Evolutionary conservation across 2,797 vertebrate species (phyloP), one percentile per base, ranked within the genome.

Genomic region (Pseudopleuronectes americanus): DNA sequence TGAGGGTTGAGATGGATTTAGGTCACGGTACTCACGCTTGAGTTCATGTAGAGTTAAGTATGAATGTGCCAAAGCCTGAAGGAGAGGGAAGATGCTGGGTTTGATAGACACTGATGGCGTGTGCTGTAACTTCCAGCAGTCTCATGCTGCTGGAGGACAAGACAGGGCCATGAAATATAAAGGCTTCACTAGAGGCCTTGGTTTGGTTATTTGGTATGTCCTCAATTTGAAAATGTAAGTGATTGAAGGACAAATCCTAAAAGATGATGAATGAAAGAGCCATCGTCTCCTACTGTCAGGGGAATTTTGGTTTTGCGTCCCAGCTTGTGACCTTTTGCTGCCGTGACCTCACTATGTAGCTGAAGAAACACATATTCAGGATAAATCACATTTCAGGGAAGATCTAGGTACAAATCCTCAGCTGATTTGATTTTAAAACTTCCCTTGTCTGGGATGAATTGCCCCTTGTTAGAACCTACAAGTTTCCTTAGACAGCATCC

Each of bases 21-120:
- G 85, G 84, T 87, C 90, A 84, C 17, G 1, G 49, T 21, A 5
- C 72, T 72, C 66, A 24, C 3, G 57, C 80, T 71, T n/a, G 67
- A 77, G 74, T 79, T 79, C 68, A 60, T 36, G 28, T 1, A 49
- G 72, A 79, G 73, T 84, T 79, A 70, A 73, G 80, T 19, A 0
- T 48, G 61, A 68, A 43, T 4, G 22, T 70, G 55, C 55, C 60
- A 69, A 45, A 72, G 55, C 57, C 68, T 68, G 28, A 68, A 82
- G 43, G 65, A 43, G 47, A 59, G 45, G 38, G 9, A 48, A 21
- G 47, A 21, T 14, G 47, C 47, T n/a, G 19, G 47, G 19, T 48
- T 48, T 19, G 47, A 21, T 8, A 48, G 47, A 48, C 47, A 43
- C 41, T 43, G 6, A 16, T 17, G 16, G 16, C 41, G 26, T 54